These are phyloP conservation scores for Nineta flava DNA, from an alignment of 2,888 invertebrate genomes.

Conservation along the genomic window DNA sequence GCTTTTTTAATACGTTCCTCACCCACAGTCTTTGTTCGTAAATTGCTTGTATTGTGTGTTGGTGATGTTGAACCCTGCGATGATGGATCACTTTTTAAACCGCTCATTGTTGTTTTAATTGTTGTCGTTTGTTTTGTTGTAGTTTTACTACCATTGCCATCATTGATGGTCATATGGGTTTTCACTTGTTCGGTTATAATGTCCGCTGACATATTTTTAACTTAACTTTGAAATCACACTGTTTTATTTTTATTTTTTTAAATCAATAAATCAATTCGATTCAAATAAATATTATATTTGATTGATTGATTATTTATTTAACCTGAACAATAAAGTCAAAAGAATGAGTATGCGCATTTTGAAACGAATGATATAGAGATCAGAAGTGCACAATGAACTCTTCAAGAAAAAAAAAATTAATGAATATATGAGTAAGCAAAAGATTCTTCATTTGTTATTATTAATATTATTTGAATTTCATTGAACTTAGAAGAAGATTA, in stretches of 20 bases:
- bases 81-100: neutral
- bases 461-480: no score
- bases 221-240: slow-evolving; percentile 5
- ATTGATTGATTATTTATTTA: slow-evolving; percentile 1
- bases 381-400: no score
- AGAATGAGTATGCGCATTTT: neutral
- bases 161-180: slow-evolving; percentile 32
- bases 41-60: slow-evolving; percentile 24
- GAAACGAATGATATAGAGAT: no score
- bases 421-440: no score
- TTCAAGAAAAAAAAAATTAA: no score
- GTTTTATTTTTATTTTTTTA: no score
- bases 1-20: slow-evolving; percentile 65
- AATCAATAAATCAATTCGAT: no score
- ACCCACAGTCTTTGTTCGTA: slow-evolving; percentile 67
- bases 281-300: no score
- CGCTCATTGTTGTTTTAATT: slow-evolving; percentile 5
- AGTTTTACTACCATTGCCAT: neutral
- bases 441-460: no score
- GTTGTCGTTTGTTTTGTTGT: slow-evolving; percentile 4
- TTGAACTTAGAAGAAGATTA: no score
- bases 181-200: slow-evolving; percentile 66
- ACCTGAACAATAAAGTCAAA: neutral
- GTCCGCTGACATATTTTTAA: slow-evolving; percentile 49
- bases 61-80: neutral